These are phyloP conservation scores for Myotis brandtii DNA, from an alignment of 2,113 vertebrate genomes.

Conservation along the genomic window DNA sequence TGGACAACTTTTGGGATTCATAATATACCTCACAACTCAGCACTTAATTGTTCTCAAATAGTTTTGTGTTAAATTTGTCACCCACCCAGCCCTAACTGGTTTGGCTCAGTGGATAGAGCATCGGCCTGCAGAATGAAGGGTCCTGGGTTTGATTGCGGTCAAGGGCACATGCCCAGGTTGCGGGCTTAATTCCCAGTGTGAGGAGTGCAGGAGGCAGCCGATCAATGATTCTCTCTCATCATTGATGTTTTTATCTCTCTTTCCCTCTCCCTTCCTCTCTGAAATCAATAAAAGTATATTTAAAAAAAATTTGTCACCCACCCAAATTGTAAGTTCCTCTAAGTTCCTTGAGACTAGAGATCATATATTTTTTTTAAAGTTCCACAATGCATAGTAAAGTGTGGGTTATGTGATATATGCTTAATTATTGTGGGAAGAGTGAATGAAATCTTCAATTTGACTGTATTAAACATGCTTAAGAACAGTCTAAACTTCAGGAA, in stretches of 20 bases:
- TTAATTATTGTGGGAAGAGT: slow-evolving; percentile 21
- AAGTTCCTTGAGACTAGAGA: background rate
- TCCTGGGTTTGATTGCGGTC: no score
- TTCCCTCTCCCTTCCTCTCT: no score
- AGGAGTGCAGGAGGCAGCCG: no score
- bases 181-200: no score
- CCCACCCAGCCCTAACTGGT: background rate
- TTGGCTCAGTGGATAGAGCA: no score
- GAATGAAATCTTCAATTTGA: slow-evolving; percentile 16
- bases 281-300: no score
- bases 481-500: background rate
- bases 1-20: background rate
- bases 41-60: background rate
- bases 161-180: no score
- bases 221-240: no score
- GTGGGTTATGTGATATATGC: background rate
- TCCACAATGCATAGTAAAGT: background rate
- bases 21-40: background rate
- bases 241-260: no score
- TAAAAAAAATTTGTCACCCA: background rate
- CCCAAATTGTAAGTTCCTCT: background rate
- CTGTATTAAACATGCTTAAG: background rate
- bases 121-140: no score
- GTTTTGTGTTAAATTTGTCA: slow-evolving; percentile 9
- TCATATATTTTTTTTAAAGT: background rate